Conservation (phyloP, 2,888 invertebrate genomes). For the Autographa pulchrina region DNA sequence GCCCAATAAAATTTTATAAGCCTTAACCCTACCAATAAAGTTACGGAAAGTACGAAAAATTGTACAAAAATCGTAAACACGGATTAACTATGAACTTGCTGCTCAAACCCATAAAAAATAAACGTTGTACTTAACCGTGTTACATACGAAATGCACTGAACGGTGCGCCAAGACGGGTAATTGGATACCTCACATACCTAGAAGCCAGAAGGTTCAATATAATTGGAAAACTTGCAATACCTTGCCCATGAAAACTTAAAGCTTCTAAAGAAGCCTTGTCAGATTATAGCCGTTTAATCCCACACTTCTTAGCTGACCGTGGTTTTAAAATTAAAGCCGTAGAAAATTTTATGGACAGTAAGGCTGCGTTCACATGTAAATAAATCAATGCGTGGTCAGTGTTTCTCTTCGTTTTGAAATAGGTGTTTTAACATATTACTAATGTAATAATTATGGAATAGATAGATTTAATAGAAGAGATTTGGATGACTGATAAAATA, state of each 20-base stretch:
- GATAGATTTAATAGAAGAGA: no score
- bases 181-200: conserved; percentile 65
- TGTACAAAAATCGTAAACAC: conserved; percentile 49
- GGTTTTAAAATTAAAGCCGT: conserved; percentile 65
- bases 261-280: conserved; percentile 78
- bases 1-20: conserved; percentile 46
- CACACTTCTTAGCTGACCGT: conserved; percentile 59
- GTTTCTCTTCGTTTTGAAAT: background rate
- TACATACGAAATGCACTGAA: conserved; percentile 37
- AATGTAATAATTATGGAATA: no score
- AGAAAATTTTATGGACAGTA: conserved; percentile 33
- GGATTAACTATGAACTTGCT: conserved; percentile 25
- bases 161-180: conserved; percentile 51
- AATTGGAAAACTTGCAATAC: conserved; percentile 70
- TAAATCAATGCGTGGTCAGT: background rate
- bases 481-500: no score
- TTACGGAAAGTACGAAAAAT: conserved; percentile 20
- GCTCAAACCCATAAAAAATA: conserved; percentile 47
- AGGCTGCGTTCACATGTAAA: background rate
- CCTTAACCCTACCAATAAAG: conserved; percentile 38
- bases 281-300: conserved; percentile 76
- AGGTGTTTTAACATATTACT: no score
- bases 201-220: conserved; percentile 72
- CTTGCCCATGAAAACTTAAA: conserved; percentile 75
- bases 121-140: conserved; percentile 33